Base-by-base conservation (phyloP, 2,797 vertebrate species). In the Champsocephalus gunnari region DNA sequence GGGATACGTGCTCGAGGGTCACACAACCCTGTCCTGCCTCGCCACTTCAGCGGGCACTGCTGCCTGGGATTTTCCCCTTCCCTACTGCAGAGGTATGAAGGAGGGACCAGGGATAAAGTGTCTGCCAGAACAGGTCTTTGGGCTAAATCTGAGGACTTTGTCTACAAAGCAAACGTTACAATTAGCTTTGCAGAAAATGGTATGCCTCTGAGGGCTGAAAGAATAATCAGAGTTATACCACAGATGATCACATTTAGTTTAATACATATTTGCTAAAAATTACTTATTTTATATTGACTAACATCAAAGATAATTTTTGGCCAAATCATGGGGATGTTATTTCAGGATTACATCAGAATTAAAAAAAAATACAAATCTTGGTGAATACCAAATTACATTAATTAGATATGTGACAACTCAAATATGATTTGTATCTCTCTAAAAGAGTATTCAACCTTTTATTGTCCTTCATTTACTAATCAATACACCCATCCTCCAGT, bases 51-150 rank as follows among this genome's bases (percentile, higher is more conserved):
- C 96, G 5, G 96, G 95, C 41, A 96, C 95, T 0, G 97, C 98
- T 71, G 96, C 96, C 38, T 99, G 98, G 98, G 98, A 99, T 87
- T 99, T 99, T 71, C 98, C 98, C 0, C 95, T 99, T 45, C 98
- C 98, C 10, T 97, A 97, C 93, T 99, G 98, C 92, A 94, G 98
- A 97, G 98, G 98, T 99, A 81, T 4, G 84, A 53, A 13, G n/a
- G 11, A 50, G 32, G 17, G 11, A 32, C 34, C 21, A 38, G 4
- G 5, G 19, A n/a, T 19, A 12, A 34, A 10, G 3, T 5, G 8
- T 53, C 13, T 7, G 4, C 73, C 34, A 24, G 38, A 34, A n/a
- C 12, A 6, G 2, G 13, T 28, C 24, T 60, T 57, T 19, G 12
- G 17, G 45, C 44, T 56, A 21, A 12, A 50, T 24, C 8, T 41